Base-by-base conservation (phyloP, 2,888 invertebrate genomes). In the Lasiommata megera region DNA sequence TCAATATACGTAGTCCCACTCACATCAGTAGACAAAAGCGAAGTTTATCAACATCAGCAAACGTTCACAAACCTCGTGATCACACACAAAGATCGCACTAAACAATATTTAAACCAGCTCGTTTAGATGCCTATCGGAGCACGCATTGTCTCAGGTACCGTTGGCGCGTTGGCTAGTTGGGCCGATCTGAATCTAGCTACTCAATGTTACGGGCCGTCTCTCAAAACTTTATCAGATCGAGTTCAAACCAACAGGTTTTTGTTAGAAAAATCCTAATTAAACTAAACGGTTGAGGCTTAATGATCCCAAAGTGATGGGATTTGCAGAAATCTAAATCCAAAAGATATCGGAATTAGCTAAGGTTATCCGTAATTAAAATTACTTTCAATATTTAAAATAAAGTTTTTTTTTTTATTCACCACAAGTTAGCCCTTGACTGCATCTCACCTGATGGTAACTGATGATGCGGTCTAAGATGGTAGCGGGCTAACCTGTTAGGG, bases 61-160 rank as follows among this genome's bases (percentile, higher is more conserved):
- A 58, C 60, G 64, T 57, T 61, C 62, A 62, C 64, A 60, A 38
- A 52, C 14, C 59, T 57, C 59, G 53, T 63, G 65, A 67, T 66
- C 65, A 63, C 57, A 52, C 57, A 58, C 62, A 54, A 66, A 69
- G 68, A 69, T 67, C 67, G 66, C 70, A 67, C 70, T 68, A 67
- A 67, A 73, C 70, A 72, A 74, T 71, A 73, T 74, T 73, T 70
- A 71, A 72, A 74, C 65, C 68, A 71, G 65, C 76, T 79, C 78
- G 80, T 80, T 80, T 70, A 75, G 76, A 77, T 77, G 60, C 38
- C 56, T 67, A 76, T 76, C 72, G 60, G 70, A 72, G 71, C 76
- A 72, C 67, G 74, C 73, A 76, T 76, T 76, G 76, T 76, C 70
- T 58, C 28, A 36, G 36, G 62, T 66, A 60, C 62, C 64, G 63